A percentile compares a stretch with the other conserved stretches of the same genome.
Evolutionary conservation across 2,797 vertebrate species (phyloP).

Genomic region (Dipus sagitta): DNA sequence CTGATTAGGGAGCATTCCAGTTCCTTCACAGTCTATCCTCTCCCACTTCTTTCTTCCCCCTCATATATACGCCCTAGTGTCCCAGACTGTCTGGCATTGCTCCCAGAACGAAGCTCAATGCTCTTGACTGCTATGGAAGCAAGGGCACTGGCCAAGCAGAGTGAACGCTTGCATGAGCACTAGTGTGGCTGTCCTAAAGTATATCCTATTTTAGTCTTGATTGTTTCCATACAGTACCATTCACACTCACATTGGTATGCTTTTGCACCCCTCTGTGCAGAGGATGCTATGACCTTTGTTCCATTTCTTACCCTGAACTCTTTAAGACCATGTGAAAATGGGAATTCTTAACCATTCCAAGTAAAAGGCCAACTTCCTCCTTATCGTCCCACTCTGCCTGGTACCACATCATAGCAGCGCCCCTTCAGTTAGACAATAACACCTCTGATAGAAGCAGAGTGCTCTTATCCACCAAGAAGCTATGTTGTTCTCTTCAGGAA

Average conservation of each 20-base stretch:
- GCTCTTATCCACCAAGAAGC: neutral
- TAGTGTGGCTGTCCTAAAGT: neutral
- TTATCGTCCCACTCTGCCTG: neutral
- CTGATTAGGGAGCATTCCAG: neutral
- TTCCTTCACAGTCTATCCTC: constrained; percentile 23
- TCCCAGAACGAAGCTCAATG: neutral
- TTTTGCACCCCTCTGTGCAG: neutral
- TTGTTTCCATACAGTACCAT: neutral
- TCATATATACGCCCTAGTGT: neutral
- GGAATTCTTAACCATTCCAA: constrained; percentile 31
- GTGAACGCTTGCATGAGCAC: neutral
- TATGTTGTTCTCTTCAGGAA: neutral
- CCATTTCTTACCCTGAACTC: neutral
- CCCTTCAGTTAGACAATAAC: neutral
- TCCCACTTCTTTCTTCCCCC: neutral
- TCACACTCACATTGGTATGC: neutral
- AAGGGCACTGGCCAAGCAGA: neutral
- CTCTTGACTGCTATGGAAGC: neutral
- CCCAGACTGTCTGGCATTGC: neutral
- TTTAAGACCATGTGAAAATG: neutral
- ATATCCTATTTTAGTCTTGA: neutral
- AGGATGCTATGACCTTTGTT: neutral
- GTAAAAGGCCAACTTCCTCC: neutral
- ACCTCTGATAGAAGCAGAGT: neutral
- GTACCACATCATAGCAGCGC: neutral